Conservation (phyloP, 2,113 vertebrate genomes). For the Boulengeromyrus knoepffleri region DNA sequence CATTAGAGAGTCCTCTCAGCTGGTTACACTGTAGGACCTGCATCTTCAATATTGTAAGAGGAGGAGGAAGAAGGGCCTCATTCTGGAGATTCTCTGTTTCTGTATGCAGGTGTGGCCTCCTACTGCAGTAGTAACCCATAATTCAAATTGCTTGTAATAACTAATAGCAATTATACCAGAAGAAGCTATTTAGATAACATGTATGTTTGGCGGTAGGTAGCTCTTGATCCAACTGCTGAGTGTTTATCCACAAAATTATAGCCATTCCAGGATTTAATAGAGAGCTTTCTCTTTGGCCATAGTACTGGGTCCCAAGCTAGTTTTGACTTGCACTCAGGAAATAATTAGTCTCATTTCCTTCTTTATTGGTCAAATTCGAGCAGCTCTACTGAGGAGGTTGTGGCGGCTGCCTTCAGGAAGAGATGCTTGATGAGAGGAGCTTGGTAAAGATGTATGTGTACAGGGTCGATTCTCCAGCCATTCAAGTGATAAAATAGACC, state of each 20-base stretch:
- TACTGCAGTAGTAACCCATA: conserved; percentile 18
- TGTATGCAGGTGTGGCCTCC: not conserved
- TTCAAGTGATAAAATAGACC: conserved; percentile 36
- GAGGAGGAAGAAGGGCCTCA: not conserved
- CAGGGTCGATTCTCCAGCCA: conserved; percentile 32
- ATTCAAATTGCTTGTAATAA: conserved; percentile 26
- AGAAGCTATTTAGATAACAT: conserved; percentile 28
- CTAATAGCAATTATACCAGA: conserved; percentile 26
- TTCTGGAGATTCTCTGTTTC: not conserved
- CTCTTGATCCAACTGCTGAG: conserved; percentile 26
- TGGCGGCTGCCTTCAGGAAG: conserved; percentile 39
- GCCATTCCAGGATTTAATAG: conserved; percentile 32
- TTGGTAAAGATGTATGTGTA: conserved; percentile 48
- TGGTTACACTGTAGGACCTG: not conserved
- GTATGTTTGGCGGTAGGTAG: conserved; percentile 30
- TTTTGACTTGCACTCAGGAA: conserved; percentile 53
- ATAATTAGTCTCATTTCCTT: conserved; percentile 52
- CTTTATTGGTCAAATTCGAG: conserved; percentile 31
- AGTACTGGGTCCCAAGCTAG: conserved; percentile 28
- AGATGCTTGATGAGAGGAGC: conserved; percentile 37
- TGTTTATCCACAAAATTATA: conserved; percentile 30
- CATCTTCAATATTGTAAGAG: not conserved
- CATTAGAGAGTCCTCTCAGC: not conserved
- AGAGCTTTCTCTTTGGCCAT: conserved; percentile 27
- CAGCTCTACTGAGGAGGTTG: conserved; percentile 38